Percentiles rank a stretch among this genome's conserved stretches.
Evolutionary conservation across 2,888 invertebrate species (phyloP).

Genomic region (Acrobasis consociella): DNA sequence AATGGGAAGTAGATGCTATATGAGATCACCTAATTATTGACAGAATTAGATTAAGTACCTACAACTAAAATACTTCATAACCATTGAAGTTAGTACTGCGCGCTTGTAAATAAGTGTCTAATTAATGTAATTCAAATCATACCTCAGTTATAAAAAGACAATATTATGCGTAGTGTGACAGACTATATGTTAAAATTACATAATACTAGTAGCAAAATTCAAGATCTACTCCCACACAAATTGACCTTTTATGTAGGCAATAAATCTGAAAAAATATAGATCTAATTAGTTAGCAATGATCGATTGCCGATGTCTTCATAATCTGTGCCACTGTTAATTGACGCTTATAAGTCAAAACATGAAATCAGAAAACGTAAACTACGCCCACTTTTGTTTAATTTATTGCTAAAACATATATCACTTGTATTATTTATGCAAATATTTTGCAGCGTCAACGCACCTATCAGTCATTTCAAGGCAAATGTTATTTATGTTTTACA

Average conservation of each 20-base stretch:
- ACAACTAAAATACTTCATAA: no score
- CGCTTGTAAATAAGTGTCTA: no score
- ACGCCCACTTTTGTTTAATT: conserved; percentile 31
- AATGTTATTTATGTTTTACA: conserved; percentile 26
- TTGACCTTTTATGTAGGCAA: conserved; percentile 25
- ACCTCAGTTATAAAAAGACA: no score
- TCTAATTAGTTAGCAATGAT: conserved; percentile 28
- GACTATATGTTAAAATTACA: no score
- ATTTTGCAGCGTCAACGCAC: conserved; percentile 43
- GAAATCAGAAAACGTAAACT: conserved; percentile 27
- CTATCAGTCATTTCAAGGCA: conserved; percentile 43
- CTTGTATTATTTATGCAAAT: conserved; percentile 38
- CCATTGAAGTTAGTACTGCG: no score
- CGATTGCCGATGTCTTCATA: conserved; percentile 32
- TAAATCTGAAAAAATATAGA: conserved; percentile 8
- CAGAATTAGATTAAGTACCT: no score
- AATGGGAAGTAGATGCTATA: not conserved
- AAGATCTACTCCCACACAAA: conserved; percentile 25
- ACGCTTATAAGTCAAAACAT: conserved; percentile 35
- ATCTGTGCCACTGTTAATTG: conserved; percentile 33
- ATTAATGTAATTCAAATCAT: no score
- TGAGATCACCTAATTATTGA: not conserved
- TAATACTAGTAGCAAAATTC: not conserved
- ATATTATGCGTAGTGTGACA: no score
- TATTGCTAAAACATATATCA: conserved; percentile 19